Evolutionary conservation across 2,888 invertebrate species (phyloP).

Genomic region (Schizaphis graminum): DNA sequence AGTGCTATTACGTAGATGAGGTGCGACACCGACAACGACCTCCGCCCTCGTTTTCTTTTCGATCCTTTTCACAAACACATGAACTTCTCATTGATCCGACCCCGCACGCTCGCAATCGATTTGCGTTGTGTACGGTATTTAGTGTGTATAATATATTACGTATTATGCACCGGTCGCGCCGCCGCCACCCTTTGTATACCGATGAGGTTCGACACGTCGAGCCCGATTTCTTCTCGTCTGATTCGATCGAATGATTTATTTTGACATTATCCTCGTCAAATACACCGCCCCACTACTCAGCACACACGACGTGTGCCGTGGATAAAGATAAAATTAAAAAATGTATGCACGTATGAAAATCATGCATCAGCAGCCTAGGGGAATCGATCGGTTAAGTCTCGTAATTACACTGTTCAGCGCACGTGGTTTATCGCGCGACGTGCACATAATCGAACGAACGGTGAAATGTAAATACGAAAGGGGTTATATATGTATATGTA

Average conservation of each 20-base stretch:
- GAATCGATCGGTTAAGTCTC: not conserved
- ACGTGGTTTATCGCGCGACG: not conserved
- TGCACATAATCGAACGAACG: not conserved
- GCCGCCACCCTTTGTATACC: not conserved
- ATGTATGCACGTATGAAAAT: not conserved
- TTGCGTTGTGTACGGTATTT: not conserved
- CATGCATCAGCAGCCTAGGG: not conserved
- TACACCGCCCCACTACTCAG: not conserved
- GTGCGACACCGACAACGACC: not conserved
- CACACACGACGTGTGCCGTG: not conserved
- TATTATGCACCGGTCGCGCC: not conserved
- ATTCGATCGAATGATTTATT: not conserved
- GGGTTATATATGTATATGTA: not conserved
- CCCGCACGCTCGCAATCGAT: not conserved
- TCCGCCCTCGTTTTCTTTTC: not conserved
- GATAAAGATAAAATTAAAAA: not conserved
- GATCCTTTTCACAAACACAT: conserved; percentile 22
- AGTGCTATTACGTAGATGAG: not conserved
- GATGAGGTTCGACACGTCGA: not conserved
- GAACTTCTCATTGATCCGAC: not conserved
- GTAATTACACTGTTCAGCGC: not conserved
- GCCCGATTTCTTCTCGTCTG: not conserved
- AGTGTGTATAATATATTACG: not conserved
- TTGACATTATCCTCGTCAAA: not conserved
- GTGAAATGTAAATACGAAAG: conserved; percentile 2